Conservation (phyloP, 2,797 vertebrate species). For the Oreochromis mossambicus region DNA sequence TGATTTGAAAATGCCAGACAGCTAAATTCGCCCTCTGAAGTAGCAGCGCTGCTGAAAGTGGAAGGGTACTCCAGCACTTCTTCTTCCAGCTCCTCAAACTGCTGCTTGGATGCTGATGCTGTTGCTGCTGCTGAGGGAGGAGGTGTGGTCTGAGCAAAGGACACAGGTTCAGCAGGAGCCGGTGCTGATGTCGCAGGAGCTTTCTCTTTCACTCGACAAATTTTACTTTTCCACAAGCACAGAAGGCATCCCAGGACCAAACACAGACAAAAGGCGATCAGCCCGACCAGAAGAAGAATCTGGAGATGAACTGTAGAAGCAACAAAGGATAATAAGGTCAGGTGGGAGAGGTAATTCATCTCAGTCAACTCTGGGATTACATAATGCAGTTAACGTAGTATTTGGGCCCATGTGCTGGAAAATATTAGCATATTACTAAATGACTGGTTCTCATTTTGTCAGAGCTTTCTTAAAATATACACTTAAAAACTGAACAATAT, state of each 20-base stretch:
- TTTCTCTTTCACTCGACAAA: slow-evolving; percentile 33
- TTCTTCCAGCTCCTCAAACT: slow-evolving; percentile 62
- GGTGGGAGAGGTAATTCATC: not conserved
- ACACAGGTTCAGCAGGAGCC: slow-evolving; percentile 14
- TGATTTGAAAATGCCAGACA: not conserved
- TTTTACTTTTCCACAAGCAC: slow-evolving; percentile 66
- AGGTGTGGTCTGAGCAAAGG: slow-evolving; percentile 10
- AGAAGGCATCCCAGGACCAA: slow-evolving; percentile 77
- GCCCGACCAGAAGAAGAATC: slow-evolving; percentile 75
- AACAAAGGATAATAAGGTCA: slow-evolving; percentile 1
- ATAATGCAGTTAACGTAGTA: not conserved
- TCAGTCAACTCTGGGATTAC: not conserved
- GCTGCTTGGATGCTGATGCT: slow-evolving; percentile 31
- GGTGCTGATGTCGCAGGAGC: slow-evolving; percentile 6
- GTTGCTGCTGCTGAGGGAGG: not conserved
- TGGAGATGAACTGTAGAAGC: slow-evolving; percentile 77
- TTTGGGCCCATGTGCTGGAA: not conserved
- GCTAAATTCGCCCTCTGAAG: slow-evolving; percentile 43
- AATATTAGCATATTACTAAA: not conserved
- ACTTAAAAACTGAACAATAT: not conserved
- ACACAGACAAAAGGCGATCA: slow-evolving; percentile 74
- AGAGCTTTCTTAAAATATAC: not conserved
- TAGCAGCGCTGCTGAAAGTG: slow-evolving; percentile 47
- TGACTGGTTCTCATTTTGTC: not conserved
- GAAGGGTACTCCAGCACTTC: slow-evolving; percentile 62